phyloP scores from a whole-genome alignment of 1,140 invertebrate species.

The Bombus affinis region DNA sequence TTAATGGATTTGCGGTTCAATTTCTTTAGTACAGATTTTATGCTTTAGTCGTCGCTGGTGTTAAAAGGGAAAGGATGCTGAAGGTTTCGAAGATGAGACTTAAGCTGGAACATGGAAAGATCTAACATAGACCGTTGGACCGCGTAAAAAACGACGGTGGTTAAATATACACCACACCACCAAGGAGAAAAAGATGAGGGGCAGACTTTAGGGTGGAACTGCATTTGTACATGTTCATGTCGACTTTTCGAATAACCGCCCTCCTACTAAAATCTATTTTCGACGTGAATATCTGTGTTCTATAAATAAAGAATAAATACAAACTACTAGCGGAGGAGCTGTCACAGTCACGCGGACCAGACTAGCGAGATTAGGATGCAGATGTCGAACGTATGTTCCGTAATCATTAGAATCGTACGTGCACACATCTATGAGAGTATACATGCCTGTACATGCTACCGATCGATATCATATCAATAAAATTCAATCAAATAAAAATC shows the following conservation, averaged over 20 bases:
- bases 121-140: neutral
- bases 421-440: neutral
- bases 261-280: conserved; percentile 38
- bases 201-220: neutral
- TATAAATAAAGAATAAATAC: conserved; percentile 30
- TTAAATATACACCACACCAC: conserved; percentile 25
- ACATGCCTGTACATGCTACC: neutral
- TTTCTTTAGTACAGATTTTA: too few relatives aligned
- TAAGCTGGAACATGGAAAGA: neutral
- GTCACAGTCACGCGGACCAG: neutral
- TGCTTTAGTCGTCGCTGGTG: neutral
- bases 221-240: neutral
- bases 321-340: neutral
- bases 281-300: conserved; percentile 31
- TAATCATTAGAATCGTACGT: neutral
- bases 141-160: conserved; percentile 7
- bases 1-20: neutral
- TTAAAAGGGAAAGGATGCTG: neutral
- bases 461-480: neutral
- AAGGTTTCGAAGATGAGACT: neutral
- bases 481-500: neutral
- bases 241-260: conserved; percentile 14
- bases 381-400: neutral
- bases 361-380: conserved; percentile 32
- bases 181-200: neutral